A percentile compares a stretch with the other conserved stretches of the same genome.
phyloP scores from a whole-genome alignment of 1,140 invertebrate genomes.

The Hermetia illucens region DNA sequence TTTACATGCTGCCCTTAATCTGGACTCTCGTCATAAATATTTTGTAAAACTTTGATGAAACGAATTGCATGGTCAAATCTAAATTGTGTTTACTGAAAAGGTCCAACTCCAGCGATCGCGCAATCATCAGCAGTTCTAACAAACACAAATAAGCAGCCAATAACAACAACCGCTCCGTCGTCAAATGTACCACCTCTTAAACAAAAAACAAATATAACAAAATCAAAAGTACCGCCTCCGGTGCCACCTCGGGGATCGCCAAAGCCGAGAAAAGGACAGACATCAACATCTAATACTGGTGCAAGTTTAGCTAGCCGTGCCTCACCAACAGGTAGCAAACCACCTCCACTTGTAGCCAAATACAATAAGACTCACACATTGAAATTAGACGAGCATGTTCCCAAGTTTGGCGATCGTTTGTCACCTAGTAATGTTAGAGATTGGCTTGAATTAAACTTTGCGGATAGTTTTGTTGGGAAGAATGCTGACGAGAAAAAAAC shows the following conservation, averaged over 20 bases:
- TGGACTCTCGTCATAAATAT: no score
- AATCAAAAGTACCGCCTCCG: constrained; percentile 59
- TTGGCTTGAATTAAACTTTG: no score
- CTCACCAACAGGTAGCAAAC: not conserved
- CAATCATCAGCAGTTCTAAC: constrained; percentile 24
- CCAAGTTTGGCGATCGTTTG: constrained; percentile 15
- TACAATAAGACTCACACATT: no score
- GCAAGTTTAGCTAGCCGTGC: constrained; percentile 1
- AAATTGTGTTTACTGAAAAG: no score
- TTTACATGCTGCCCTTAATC: constrained; percentile 3
- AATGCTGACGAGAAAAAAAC: not conserved
- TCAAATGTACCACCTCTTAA: constrained; percentile 13
- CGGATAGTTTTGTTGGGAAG: no score
- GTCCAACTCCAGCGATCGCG: not conserved
- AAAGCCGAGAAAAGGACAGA: constrained; percentile 10
- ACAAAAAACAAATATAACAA: constrained; percentile 30
- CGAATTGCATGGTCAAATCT: no score
- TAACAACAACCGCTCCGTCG: not conserved
- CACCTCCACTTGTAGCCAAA: no score
- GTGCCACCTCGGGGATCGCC: constrained; percentile 69
- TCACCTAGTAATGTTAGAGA: constrained; percentile 28
- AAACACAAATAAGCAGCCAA: not conserved
- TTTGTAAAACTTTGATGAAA: no score
- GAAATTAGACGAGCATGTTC: not conserved
- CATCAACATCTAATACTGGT: not conserved